phyloP scores from a whole-genome alignment of 2,113 vertebrate species.

The Marcusenius ussheri region DNA sequence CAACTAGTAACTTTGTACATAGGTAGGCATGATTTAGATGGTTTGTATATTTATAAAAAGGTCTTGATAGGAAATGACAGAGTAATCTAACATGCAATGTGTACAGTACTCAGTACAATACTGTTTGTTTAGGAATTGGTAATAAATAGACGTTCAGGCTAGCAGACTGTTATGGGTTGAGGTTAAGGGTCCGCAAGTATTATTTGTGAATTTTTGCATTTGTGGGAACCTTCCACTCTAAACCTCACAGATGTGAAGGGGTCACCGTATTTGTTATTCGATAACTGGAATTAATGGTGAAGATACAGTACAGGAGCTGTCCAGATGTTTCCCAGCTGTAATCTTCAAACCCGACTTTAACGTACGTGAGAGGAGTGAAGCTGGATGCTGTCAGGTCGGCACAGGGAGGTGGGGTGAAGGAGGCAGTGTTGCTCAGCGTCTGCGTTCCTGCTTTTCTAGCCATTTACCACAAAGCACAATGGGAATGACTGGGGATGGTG shows the following conservation, averaged over 20 bases:
- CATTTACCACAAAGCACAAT: background rate
- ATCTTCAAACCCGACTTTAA: background rate
- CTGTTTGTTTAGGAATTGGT: background rate
- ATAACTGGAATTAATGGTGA: background rate
- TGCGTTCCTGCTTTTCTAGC: background rate
- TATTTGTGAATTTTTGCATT: background rate
- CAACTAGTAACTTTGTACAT: background rate
- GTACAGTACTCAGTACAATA: background rate
- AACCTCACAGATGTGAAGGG: background rate
- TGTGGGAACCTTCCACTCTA: no score
- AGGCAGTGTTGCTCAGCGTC: background rate
- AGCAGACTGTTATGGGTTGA: background rate
- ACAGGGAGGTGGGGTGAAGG: background rate
- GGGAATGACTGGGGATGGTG: background rate
- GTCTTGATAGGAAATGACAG: background rate
- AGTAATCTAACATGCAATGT: background rate
- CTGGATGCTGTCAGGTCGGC: background rate
- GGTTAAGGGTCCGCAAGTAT: background rate
- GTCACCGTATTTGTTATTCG: background rate
- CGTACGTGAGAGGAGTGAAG: background rate
- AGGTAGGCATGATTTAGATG: background rate
- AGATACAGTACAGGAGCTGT: background rate
- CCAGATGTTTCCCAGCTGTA: background rate
- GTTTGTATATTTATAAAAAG: background rate
- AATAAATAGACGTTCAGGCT: background rate